Conservation (phyloP, 1,140 invertebrate species). For the Idris sp. region DNA sequence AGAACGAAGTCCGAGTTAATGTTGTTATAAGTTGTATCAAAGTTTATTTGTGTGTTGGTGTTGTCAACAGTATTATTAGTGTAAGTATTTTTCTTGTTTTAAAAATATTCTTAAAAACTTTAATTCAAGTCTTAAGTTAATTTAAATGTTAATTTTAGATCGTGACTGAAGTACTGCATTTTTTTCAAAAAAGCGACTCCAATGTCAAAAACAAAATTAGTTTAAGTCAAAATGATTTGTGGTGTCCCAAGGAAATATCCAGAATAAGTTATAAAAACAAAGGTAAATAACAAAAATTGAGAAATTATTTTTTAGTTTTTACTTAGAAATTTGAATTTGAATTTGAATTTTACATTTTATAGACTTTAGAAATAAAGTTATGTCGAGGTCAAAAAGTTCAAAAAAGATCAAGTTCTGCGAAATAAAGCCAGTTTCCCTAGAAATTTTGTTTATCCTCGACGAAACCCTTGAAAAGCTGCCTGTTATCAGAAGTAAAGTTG, state of each 20-base stretch:
- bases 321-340: too few species aligned
- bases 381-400: background rate
- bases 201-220: slow-evolving; percentile 62
- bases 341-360: too few species aligned
- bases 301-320: slow-evolving; percentile 1
- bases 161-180: slow-evolving; percentile 54
- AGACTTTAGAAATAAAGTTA: slow-evolving; percentile 32
- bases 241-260: slow-evolving; percentile 84
- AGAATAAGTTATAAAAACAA: slow-evolving; percentile 68
- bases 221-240: slow-evolving; percentile 81
- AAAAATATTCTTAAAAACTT: too few species aligned
- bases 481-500: slow-evolving; percentile 66
- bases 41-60: slow-evolving; percentile 85
- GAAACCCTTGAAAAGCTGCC: slow-evolving; percentile 71
- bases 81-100: slow-evolving; percentile 61
- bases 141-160: slow-evolving; percentile 65
- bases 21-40: slow-evolving; percentile 83
- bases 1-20: slow-evolving; percentile 82
- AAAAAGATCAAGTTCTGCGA: slow-evolving; percentile 64
- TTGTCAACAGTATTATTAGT: slow-evolving; percentile 83
- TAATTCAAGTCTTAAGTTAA: too few species aligned
- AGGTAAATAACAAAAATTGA: slow-evolving; percentile 61
- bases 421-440: slow-evolving; percentile 67
- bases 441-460: slow-evolving; percentile 70
- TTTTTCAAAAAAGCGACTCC: slow-evolving; percentile 65